Percentiles rank a stretch among this genome's conserved stretches.
Conservation (phyloP, 1,140 invertebrate genomes). For the Rhopalosiphum padi region DNA sequence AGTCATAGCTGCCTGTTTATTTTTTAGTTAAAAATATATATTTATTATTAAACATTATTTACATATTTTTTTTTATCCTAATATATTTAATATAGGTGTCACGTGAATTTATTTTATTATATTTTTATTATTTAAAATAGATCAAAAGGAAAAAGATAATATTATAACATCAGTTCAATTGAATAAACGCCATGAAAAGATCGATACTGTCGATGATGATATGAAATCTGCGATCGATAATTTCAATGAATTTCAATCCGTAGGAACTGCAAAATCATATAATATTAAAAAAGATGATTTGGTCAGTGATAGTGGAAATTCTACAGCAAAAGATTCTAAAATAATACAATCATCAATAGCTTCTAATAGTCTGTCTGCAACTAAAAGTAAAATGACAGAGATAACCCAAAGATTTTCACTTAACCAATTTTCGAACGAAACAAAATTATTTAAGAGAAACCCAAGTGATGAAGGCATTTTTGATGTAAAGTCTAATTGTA, state of each 20-base stretch:
- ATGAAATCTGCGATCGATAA: neutral
- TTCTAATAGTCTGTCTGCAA: neutral
- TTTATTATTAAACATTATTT: too few relatives aligned
- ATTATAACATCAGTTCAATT: neutral
- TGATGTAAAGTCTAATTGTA: neutral
- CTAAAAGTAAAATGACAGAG: conserved; percentile 37
- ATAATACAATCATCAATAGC: conserved; percentile 17
- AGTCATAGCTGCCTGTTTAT: neutral
- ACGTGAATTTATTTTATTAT: neutral
- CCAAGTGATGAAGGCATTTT: neutral
- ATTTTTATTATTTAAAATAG: neutral
- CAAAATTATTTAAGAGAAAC: neutral
- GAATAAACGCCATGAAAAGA: neutral
- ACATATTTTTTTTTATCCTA: too few relatives aligned
- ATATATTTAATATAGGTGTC: too few relatives aligned
- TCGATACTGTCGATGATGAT: neutral
- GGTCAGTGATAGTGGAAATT: conserved; percentile 36
- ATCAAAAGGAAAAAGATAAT: conserved; percentile 12
- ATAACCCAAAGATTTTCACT: conserved; percentile 9
- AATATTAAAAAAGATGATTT: conserved; percentile 34
- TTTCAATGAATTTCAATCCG: conserved; percentile 17
- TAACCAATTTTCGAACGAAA: neutral
- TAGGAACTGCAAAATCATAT: neutral
- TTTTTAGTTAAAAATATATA: too few relatives aligned
- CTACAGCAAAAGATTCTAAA: conserved; percentile 44